Conservation (phyloP, 2,888 invertebrate species). For the Dasysyrphus tricinctus region DNA sequence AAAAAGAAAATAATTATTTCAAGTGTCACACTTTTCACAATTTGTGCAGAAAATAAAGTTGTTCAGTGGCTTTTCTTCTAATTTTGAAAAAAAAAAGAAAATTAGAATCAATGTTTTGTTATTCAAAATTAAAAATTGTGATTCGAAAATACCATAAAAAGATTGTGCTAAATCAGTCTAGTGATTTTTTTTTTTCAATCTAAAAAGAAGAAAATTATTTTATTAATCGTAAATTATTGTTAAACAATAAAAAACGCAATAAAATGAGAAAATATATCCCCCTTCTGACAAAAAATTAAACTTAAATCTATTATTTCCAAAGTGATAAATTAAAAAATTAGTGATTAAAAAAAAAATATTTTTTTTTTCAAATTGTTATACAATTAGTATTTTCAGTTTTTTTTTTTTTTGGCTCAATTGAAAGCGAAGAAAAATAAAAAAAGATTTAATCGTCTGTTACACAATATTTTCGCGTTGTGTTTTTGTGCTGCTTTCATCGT, state of each 20-base stretch:
- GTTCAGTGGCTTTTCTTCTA: conserved; percentile 41
- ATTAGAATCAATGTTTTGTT: not conserved
- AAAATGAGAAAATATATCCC: conserved; percentile 26
- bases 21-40: conserved; percentile 60
- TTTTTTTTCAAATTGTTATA: conserved; percentile 60
- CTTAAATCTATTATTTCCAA: not conserved
- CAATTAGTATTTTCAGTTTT: conserved; percentile 48
- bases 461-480: conserved; percentile 67
- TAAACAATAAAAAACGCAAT: not conserved
- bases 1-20: not conserved
- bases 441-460: conserved; percentile 50
- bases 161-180: not conserved
- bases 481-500: conserved; percentile 50
- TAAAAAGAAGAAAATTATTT: not conserved
- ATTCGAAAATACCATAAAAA: not conserved
- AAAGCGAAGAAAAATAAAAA: conserved; percentile 35
- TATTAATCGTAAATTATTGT: not conserved
- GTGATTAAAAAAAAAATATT: conserved; percentile 24
- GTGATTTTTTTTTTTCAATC: not conserved
- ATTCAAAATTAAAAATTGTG: not conserved
- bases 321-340: not conserved
- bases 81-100: conserved; percentile 10
- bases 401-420: conserved; percentile 59
- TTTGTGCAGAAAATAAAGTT: not conserved
- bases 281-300: not conserved